These are phyloP conservation scores for Sylvietta virens DNA, from an alignment of 2,113 vertebrate species.

Conservation along the genomic window DNA sequence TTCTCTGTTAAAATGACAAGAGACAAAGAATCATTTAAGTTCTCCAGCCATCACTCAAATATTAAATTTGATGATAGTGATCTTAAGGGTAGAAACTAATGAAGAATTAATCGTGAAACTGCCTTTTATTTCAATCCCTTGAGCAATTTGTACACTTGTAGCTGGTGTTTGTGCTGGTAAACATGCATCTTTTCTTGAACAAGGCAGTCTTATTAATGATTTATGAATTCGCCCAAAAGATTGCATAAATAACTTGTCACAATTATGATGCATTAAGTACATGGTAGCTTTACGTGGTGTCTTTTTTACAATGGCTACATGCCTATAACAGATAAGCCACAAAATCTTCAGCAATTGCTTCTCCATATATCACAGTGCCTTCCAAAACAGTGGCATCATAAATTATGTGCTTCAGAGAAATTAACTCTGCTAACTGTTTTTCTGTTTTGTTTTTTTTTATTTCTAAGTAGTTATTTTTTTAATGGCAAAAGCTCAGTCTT, in stretches of 20 bases:
- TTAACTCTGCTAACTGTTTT: neutral
- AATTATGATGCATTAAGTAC: neutral
- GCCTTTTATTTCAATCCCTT: neutral
- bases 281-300: neutral
- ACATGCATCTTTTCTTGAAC: neutral
- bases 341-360: neutral
- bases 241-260: neutral
- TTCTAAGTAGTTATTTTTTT: neutral
- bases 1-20: neutral
- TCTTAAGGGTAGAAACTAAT: neutral
- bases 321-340: neutral
- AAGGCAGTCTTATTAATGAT: neutral
- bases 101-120: neutral
- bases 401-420: neutral
- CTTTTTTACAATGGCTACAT: neutral
- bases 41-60: neutral
- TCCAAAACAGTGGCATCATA: neutral
- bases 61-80: accelerated
- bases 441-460: neutral
- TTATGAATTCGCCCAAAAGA: neutral
- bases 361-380: neutral
- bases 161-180: neutral
- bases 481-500: neutral
- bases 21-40: neutral
- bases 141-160: neutral